Base-by-base conservation (phyloP, 2,888 invertebrate species). In the Hofmannophila pseudospretella region DNA sequence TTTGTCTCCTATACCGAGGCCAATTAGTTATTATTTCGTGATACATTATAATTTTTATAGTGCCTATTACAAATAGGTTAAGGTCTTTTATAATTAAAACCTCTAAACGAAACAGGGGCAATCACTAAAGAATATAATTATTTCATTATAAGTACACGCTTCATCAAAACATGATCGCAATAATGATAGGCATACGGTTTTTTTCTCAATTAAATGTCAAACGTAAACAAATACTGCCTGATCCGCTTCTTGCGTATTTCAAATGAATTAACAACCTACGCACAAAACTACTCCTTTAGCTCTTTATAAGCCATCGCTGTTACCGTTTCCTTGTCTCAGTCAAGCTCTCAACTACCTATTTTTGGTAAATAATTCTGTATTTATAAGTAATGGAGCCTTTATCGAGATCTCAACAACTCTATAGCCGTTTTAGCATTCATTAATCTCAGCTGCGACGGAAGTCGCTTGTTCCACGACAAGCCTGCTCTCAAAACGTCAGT, bases 401-500 rank as follows among this genome's bases (percentile, higher is more conserved):
- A 30, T 32, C 31, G 13, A 33, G 19, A 33, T 33, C 25, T 10
- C n/a, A 33, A 25, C 23, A 33, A 26, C 33, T 33, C 20, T 33
- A 13, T 25, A 33, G 25, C 25, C 25, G 12, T 27, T 34, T 28
- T 25, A 11, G 19, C 31, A 23, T 13, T 37, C 41, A 41, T 41
- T 38, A 41, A 41, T 41, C 37, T 41, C 9, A 2, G 8, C 16
- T 11, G 10, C 31, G 27, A 28, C 41, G 41, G 41, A 41, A 41
- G 41, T 41, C 27, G 32, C 41, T 11, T 33, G 33, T 27, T 19
- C 28, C 7, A 9, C 23, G 37, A 38, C 41, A 32, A 22, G 31
- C 20, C 19, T 35, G 41, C 26, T 34, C 41, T 34, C 29, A 37
- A 41, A 38, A 41, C 34, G 41, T 41, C 41, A 41, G 34, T 31